phyloP scores from a whole-genome alignment of 2,797 vertebrate species.

The Poecilia picta region DNA sequence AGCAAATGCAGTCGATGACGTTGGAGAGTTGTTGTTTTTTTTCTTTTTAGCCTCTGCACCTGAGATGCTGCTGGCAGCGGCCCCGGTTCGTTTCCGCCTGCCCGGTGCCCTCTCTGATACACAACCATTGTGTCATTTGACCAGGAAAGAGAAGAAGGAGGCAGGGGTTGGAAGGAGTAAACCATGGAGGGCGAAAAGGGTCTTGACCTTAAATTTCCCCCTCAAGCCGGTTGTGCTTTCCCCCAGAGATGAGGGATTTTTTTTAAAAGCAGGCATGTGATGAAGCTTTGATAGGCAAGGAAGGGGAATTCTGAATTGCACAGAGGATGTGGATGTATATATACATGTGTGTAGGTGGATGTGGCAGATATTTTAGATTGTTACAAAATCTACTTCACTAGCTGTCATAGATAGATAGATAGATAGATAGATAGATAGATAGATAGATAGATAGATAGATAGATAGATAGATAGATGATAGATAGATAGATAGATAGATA shows the following conservation, averaged over 20 bases:
- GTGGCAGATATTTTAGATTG: neutral
- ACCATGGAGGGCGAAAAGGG: conserved; percentile 4
- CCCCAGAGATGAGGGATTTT: conserved; percentile 73
- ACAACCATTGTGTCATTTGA: conserved; percentile 73
- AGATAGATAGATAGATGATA: too few species aligned
- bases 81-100: conserved; percentile 60
- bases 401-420: neutral
- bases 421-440: too few species aligned
- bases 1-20: conserved; percentile 38
- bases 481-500: neutral
- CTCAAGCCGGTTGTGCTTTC: conserved; percentile 58
- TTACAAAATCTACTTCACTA: conserved; percentile 10
- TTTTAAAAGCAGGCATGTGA: conserved; percentile 65
- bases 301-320: conserved; percentile 29
- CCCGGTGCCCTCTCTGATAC: conserved; percentile 64
- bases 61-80: conserved; percentile 55
- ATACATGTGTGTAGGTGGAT: conserved; percentile 3
- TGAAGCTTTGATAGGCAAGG: conserved; percentile 56
- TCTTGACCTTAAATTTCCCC: conserved; percentile 64
- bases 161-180: conserved; percentile 25
- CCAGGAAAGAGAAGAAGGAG: conserved; percentile 70
- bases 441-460: too few species aligned
- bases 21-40: conserved; percentile 21
- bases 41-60: conserved; percentile 45
- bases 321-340: neutral